phyloP scores from a whole-genome alignment of 2,888 invertebrate genomes.

The Stenolophus ochropezus region DNA sequence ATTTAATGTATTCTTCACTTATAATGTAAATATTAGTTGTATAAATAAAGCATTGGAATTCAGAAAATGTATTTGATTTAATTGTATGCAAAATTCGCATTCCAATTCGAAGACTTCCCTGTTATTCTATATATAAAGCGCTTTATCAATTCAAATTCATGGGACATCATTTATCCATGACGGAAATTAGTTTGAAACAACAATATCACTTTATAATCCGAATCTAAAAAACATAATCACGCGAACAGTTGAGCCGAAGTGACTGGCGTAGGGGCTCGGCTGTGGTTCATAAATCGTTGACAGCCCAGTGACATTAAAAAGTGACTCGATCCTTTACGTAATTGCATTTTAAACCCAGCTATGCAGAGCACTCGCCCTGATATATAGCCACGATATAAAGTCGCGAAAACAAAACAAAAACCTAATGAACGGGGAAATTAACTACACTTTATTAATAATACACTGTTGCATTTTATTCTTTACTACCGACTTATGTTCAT shows the following conservation, averaged over 20 bases:
- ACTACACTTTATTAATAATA: not conserved
- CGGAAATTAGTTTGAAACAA: constrained; percentile 14
- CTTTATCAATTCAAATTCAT: constrained; percentile 9
- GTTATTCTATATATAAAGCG: not conserved
- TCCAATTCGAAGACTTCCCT: not conserved
- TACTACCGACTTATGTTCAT: not conserved
- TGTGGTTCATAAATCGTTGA: constrained; percentile 34
- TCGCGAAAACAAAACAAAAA: not conserved
- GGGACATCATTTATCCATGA: not conserved
- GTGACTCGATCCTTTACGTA: constrained; percentile 14
- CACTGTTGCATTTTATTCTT: not conserved
- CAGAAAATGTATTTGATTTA: too few relatives aligned
- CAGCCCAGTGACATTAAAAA: constrained; percentile 16
- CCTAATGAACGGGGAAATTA: not conserved
- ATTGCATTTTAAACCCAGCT: constrained; percentile 26
- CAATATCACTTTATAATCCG: constrained; percentile 28
- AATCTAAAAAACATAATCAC: constrained; percentile 17
- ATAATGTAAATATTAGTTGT: too few relatives aligned
- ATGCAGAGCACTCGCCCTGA: not conserved
- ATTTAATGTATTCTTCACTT: too few relatives aligned
- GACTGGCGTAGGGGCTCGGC: not conserved
- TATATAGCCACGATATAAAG: not conserved
- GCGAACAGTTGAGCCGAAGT: not conserved
- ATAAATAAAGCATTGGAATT: too few relatives aligned
- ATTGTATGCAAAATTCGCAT: too few relatives aligned